Percentiles rank a stretch among this genome's conserved stretches.
Evolutionary conservation across 2,888 invertebrate species (phyloP).

Genomic region (Podabrus alpinus): DNA sequence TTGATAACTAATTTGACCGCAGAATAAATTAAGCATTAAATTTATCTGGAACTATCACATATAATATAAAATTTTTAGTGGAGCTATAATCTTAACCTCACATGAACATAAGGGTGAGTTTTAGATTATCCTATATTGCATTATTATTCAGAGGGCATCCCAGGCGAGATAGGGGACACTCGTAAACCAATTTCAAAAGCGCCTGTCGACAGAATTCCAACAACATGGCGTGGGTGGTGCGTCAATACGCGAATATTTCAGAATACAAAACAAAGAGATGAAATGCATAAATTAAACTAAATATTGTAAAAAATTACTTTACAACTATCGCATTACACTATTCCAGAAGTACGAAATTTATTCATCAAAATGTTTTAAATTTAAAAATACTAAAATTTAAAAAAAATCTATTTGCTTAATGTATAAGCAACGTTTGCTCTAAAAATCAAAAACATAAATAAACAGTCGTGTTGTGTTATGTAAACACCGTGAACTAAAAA

Average conservation of each 20-base stretch:
- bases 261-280: slow-evolving; percentile 19
- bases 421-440: not conserved
- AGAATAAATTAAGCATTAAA: not conserved
- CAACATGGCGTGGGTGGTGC: slow-evolving; percentile 26
- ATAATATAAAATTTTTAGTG: not conserved
- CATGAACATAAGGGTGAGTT: slow-evolving; percentile 21
- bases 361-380: not conserved
- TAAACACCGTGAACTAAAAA: not conserved
- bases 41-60: not conserved
- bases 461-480: not conserved
- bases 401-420: not conserved
- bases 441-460: not conserved
- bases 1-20: slow-evolving; percentile 12
- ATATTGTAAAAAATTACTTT: not conserved
- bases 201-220: slow-evolving; percentile 32
- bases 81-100: slow-evolving; percentile 8
- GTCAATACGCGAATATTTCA: slow-evolving; percentile 25
- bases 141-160: slow-evolving; percentile 32
- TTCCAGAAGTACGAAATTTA: not conserved
- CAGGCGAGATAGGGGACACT: slow-evolving; percentile 31
- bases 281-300: slow-evolving; percentile 1
- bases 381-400: not conserved
- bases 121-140: slow-evolving; percentile 8
- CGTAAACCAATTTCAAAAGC: slow-evolving; percentile 33
- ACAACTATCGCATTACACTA: not conserved